Percentiles rank a stretch among this genome's conserved stretches.
Evolutionary conservation across 2,888 invertebrate species (phyloP).

Genomic region (Dorcus hopei): DNA sequence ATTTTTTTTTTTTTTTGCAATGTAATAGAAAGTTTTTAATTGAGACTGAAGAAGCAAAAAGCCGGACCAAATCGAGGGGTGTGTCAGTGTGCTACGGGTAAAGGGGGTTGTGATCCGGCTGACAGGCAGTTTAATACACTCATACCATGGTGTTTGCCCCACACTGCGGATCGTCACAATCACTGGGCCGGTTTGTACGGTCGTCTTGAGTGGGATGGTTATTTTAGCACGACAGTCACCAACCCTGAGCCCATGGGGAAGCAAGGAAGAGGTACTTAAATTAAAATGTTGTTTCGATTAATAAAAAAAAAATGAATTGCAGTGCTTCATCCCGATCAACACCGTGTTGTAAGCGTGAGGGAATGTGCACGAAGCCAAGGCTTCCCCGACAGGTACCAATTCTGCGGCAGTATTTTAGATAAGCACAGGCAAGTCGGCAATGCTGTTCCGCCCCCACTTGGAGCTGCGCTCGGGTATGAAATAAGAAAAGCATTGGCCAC

Average conservation of each 20-base stretch:
- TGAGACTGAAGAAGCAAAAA: slow-evolving; percentile 50
- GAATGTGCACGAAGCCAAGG: slow-evolving; percentile 87
- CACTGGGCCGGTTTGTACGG: slow-evolving; percentile 86
- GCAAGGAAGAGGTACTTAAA: slow-evolving; percentile 63
- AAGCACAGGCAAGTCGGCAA: slow-evolving; percentile 84
- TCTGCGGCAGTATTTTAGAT: slow-evolving; percentile 72
- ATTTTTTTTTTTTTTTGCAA: background rate
- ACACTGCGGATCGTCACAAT: slow-evolving; percentile 81
- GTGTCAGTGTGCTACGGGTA: slow-evolving; percentile 69
- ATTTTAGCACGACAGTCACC: slow-evolving; percentile 79
- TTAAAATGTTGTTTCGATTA: background rate
- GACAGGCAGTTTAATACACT: slow-evolving; percentile 79
- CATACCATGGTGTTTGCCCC: slow-evolving; percentile 86
- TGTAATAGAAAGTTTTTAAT: slow-evolving; percentile 34
- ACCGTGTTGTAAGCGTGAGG: slow-evolving; percentile 78
- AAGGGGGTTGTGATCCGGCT: slow-evolving; percentile 60
- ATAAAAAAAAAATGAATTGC: slow-evolving; percentile 18
- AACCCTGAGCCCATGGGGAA: slow-evolving; percentile 91
- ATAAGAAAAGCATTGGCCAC: slow-evolving; percentile 55
- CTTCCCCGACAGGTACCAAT: slow-evolving; percentile 73
- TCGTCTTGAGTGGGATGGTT: slow-evolving; percentile 78
- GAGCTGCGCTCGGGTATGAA: slow-evolving; percentile 71
- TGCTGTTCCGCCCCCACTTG: slow-evolving; percentile 83
- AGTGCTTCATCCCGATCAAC: slow-evolving; percentile 77
- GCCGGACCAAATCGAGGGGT: slow-evolving; percentile 64